Evolutionary conservation across 2,113 vertebrate genomes (phyloP), one percentile per base, ranked within the genome.

Genomic region (Stegostoma tigrinum): DNA sequence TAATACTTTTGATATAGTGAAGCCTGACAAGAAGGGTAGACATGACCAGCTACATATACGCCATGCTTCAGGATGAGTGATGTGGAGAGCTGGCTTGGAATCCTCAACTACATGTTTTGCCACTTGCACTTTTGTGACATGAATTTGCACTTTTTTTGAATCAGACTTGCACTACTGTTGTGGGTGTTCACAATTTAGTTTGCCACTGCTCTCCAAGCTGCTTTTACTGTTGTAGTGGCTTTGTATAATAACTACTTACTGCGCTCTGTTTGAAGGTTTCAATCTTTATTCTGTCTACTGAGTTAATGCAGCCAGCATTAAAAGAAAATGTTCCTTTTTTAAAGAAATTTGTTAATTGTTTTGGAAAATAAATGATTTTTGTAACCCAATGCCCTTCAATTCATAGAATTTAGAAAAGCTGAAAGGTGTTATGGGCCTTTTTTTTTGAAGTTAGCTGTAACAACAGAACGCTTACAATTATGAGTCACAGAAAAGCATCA

Each of bases 341-440:
- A 68, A 70, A 21, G 24, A 94, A 94, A 45, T 66, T 67, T 90
- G 87, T 90, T 61, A 55, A 1, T n/a, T 30, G 34, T 89, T 61
- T 94, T 70, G n/a, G 91, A 68, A 38, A 94, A 94, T 94, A 94
- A 94, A 67, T 68, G 66, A 94, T 70, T 94, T 90, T 94, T 94
- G 68, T 94, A 94, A 42, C 38, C 66, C 70, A 17, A 45, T 27
- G n/a, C 21, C 15, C 45, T 90, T 61, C 48, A 55, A 90, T 90
- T 90, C 15, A 27, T 55, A 89, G 52, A 55, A 27, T 87, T 78
- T n/a, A 87, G 55, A 15, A 48, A 52, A 52, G 52, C 5, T 27
- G 15, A 83, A 83, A 55, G 52, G 27, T 61, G 14, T 42, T 27
- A 61, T 3, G 38, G 19, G 45, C 5, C 23, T 7, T 45, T 61